Evolutionary conservation across 2,113 vertebrate species (phyloP).

Genomic region (Petromus typicus): DNA sequence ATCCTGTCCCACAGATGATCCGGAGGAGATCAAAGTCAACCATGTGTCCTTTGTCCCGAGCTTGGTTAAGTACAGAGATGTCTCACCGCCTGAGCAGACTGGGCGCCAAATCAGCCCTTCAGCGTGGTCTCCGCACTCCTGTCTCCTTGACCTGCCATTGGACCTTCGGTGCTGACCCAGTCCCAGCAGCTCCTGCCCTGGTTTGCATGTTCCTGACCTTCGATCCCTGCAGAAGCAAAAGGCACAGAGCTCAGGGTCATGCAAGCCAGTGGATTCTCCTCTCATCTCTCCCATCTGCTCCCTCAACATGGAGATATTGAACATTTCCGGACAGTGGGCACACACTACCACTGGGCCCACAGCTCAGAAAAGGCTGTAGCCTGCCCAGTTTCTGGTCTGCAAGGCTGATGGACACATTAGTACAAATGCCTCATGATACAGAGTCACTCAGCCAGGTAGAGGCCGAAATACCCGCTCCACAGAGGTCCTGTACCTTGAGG

Average conservation of each 20-base stretch:
- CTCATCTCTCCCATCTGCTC: neutral
- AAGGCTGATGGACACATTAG: no score
- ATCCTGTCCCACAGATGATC: neutral
- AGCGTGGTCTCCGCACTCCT: neutral
- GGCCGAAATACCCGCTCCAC: neutral
- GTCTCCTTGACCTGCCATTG: neutral
- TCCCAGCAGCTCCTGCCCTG: neutral
- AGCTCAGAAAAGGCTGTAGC: neutral
- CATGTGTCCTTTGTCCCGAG: neutral
- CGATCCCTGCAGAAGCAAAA: neutral
- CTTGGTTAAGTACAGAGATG: neutral
- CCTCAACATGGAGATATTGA: neutral
- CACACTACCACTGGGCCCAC: neutral
- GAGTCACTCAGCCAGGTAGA: neutral
- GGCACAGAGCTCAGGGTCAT: neutral
- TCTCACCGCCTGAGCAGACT: neutral
- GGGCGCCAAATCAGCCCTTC: neutral
- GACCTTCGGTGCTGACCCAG: neutral
- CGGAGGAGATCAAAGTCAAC: neutral
- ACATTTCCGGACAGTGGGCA: no score
- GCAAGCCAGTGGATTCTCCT: neutral
- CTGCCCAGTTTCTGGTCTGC: neutral
- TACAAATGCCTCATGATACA: neutral
- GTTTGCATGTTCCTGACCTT: neutral
- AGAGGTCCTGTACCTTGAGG: neutral